Conservation (phyloP, 1,140 invertebrate genomes). For the Scylla paramamosain region DNA sequence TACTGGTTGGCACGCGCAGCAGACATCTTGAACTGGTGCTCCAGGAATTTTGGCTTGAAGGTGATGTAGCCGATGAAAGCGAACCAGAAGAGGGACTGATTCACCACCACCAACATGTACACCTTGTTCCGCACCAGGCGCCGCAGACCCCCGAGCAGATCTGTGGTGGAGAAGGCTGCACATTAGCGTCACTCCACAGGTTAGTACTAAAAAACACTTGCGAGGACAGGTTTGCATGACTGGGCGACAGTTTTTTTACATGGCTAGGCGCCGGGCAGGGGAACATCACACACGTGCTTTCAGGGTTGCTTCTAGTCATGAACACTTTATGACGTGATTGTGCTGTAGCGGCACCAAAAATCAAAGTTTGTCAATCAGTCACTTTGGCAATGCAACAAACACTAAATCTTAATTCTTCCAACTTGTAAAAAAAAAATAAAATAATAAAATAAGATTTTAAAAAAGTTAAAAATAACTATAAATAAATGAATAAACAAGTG, state of each 20-base stretch:
- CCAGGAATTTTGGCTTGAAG: constrained; percentile 61
- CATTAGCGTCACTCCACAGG: not conserved
- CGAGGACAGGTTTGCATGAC: not conserved
- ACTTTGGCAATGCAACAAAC: too few species aligned
- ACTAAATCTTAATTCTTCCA: too few species aligned
- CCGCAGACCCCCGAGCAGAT: constrained; percentile 29
- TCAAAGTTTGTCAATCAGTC: too few species aligned
- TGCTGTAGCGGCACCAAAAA: too few species aligned
- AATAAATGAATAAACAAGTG: too few species aligned
- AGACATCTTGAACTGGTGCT: constrained; percentile 72
- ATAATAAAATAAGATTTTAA: not conserved
- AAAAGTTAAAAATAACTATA: not conserved
- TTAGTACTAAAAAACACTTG: not conserved
- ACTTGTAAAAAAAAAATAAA: too few species aligned
- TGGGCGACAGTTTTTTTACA: too few species aligned
- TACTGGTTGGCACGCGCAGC: constrained; percentile 66
- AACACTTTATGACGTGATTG: too few species aligned
- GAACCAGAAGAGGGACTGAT: constrained; percentile 66
- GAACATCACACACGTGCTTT: too few species aligned
- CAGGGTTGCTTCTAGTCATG: too few species aligned
- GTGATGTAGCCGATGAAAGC: constrained; percentile 65
- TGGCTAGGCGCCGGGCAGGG: too few species aligned
- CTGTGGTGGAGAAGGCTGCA: not conserved
- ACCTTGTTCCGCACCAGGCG: constrained; percentile 52
- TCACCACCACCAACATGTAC: constrained; percentile 41